A percentile compares a stretch with the other conserved stretches of the same genome.
These are phyloP conservation scores for Mesaphorura yosii DNA, from an alignment of 1,140 invertebrate species.

Conservation along the genomic window DNA sequence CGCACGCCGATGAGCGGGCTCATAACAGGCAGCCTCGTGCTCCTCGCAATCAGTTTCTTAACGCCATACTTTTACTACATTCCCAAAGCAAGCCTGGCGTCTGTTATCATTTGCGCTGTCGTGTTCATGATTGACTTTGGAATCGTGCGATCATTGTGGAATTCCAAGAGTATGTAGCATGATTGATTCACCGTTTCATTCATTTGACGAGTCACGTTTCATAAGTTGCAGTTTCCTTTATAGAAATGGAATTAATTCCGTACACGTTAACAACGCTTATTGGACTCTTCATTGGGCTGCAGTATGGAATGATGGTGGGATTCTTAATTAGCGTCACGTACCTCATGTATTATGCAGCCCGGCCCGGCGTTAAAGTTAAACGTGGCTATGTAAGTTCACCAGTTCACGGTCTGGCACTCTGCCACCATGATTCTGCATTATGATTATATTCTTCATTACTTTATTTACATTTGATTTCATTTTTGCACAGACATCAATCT, in stretches of 20 bases:
- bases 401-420: neutral
- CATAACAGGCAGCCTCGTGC: constrained; percentile 54
- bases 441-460: too few relatives aligned
- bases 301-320: constrained; percentile 74
- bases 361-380: constrained; percentile 67
- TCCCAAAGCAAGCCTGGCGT: constrained; percentile 62
- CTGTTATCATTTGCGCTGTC: constrained; percentile 68
- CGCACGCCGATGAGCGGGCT: constrained; percentile 69
- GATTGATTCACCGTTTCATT: neutral
- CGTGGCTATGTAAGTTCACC: constrained; percentile 45
- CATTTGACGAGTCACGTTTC: too few relatives aligned
- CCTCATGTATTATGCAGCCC: constrained; percentile 74
- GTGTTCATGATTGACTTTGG: constrained; percentile 70
- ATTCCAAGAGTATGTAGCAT: constrained; percentile 51
- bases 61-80: constrained; percentile 73
- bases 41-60: constrained; percentile 61
- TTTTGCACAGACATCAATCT: constrained; percentile 48
- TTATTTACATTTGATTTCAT: too few relatives aligned
- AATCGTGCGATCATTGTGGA: constrained; percentile 62
- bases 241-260: constrained; percentile 73
- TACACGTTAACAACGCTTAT: constrained; percentile 67
- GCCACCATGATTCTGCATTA: neutral
- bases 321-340: constrained; percentile 73
- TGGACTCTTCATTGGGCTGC: constrained; percentile 65
- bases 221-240: too few relatives aligned